These are phyloP conservation scores for Syngnathus acus DNA, from an alignment of 2,797 vertebrate genomes.

Conservation along the genomic window DNA sequence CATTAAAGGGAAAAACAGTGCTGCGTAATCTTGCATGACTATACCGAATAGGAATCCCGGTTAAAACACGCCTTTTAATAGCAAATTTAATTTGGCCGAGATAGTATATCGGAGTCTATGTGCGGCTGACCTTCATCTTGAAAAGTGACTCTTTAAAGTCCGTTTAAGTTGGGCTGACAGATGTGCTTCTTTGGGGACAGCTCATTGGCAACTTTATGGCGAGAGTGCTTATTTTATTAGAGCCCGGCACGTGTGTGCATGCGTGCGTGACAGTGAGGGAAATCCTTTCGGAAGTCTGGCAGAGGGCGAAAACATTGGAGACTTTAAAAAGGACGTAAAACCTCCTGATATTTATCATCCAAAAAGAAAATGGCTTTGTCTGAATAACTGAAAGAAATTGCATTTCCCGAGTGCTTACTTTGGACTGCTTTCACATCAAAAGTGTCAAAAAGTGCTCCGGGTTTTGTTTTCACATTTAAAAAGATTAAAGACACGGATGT, in stretches of 20 bases:
- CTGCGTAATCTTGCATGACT: constrained; percentile 2
- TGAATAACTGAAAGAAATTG: background rate
- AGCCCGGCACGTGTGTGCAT: constrained; percentile 53
- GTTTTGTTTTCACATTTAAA: background rate
- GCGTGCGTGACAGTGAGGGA: constrained; percentile 52
- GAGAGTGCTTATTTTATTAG: constrained; percentile 62
- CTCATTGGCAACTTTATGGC: constrained; percentile 64
- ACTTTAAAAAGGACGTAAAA: constrained; percentile 48
- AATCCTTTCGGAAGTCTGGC: constrained; percentile 61
- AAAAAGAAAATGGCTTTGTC: background rate
- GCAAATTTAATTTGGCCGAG: constrained; percentile 1
- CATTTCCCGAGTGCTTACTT: background rate
- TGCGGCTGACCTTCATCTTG: constrained; percentile 48
- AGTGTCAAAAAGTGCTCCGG: background rate
- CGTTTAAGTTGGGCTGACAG: constrained; percentile 59
- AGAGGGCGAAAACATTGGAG: constrained; percentile 47
- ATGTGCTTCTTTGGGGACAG: constrained; percentile 70
- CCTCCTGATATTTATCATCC: constrained; percentile 35
- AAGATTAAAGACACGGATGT: background rate
- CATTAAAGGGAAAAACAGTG: background rate
- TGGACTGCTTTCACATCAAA: background rate
- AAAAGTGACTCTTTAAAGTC: constrained; percentile 55
- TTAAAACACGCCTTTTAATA: background rate
- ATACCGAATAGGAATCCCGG: background rate
- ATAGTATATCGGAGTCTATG: constrained; percentile 3